These are phyloP conservation scores for Abrostola tripartita DNA, from an alignment of 2,888 invertebrate species.

Conservation along the genomic window DNA sequence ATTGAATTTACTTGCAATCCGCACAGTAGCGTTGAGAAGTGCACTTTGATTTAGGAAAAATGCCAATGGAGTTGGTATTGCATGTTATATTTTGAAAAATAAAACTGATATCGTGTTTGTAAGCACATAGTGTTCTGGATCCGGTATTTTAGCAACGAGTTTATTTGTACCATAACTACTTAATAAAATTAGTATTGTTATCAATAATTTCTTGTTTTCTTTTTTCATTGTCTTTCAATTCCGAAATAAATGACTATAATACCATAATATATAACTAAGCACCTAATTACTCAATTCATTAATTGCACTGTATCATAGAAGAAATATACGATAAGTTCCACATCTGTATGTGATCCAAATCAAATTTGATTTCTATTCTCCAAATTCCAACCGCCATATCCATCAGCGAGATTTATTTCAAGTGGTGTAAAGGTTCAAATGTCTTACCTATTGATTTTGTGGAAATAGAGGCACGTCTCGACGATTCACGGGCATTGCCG, in stretches of 20 bases:
- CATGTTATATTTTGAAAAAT: constrained; percentile 6
- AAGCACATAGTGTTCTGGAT: background rate
- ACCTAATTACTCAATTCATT: too few species aligned
- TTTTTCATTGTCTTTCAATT: too few species aligned
- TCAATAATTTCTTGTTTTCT: too few species aligned
- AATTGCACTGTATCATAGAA: too few species aligned
- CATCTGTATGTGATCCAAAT: constrained; percentile 22
- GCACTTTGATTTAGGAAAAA: constrained; percentile 45
- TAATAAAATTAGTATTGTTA: too few species aligned
- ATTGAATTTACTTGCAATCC: constrained; percentile 69
- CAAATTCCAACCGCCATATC: constrained; percentile 41
- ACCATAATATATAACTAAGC: too few species aligned
- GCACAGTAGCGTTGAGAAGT: constrained; percentile 51
- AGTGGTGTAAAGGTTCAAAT: constrained; percentile 61
- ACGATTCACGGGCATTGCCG: constrained; percentile 47
- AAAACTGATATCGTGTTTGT: background rate
- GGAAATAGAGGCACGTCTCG: constrained; percentile 68
- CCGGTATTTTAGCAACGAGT: background rate
- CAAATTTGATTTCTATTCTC: constrained; percentile 31
- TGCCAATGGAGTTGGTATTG: constrained; percentile 35
- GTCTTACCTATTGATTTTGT: constrained; percentile 77
- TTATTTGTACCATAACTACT: background rate
- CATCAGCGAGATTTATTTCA: constrained; percentile 52
- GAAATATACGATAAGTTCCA: background rate
- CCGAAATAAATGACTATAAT: too few species aligned